Percentiles rank a stretch among this genome's conserved stretches.
phyloP scores from a whole-genome alignment of 2,888 invertebrate species.

The Agonopterix arenella region DNA sequence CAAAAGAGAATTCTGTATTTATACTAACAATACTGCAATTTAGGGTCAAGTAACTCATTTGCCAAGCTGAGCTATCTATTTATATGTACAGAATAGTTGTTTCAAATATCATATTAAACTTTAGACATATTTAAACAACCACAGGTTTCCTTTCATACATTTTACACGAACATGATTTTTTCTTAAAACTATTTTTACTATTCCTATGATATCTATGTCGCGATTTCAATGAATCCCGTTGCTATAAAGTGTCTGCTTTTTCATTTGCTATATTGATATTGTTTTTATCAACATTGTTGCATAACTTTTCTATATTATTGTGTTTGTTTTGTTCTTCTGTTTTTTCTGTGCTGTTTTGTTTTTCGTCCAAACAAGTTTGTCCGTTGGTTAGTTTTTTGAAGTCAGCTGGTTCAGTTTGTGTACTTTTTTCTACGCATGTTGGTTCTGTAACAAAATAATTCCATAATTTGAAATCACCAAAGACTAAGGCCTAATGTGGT shows the following conservation, averaged over 20 bases:
- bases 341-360: conserved; percentile 11
- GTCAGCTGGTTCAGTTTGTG: conserved; percentile 56
- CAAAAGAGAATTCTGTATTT: too few relatives aligned
- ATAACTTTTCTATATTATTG: conserved; percentile 24
- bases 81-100: conserved; percentile 1
- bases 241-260: conserved; percentile 58
- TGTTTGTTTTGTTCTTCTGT: conserved; percentile 23
- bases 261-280: conserved; percentile 28
- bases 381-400: conserved; percentile 50
- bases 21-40: too few relatives aligned
- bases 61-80: background rate
- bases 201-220: conserved; percentile 40
- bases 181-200: conserved; percentile 40
- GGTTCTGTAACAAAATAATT: conserved; percentile 34
- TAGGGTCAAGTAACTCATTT: background rate
- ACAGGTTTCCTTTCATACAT: conserved; percentile 58
- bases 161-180: conserved; percentile 65
- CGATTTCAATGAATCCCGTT: conserved; percentile 55
- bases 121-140: conserved; percentile 34
- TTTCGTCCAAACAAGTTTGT: conserved; percentile 23
- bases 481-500: too few relatives aligned
- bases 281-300: conserved; percentile 16
- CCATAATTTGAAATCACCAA: background rate
- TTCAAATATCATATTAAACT: background rate
- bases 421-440: conserved; percentile 47